phyloP scores from a whole-genome alignment of 2,888 invertebrate species.

The Drosophila maculinotata region DNA sequence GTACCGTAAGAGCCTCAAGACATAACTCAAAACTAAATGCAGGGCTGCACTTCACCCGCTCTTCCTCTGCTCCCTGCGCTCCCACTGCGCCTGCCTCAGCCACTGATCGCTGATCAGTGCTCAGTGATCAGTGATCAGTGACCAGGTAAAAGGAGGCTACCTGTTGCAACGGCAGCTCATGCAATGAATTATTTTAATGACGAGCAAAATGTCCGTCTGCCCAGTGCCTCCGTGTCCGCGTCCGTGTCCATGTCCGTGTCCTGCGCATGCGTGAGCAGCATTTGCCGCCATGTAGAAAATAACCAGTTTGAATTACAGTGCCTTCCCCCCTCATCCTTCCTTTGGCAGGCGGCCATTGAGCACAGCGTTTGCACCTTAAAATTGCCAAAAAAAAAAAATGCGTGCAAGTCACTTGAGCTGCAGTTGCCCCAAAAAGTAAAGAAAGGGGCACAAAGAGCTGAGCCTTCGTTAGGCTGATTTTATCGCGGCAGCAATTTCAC shows the following conservation, averaged over 20 bases:
- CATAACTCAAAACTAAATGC: slow-evolving; percentile 64
- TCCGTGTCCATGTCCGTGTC: slow-evolving; percentile 20
- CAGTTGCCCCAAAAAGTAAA: slow-evolving; percentile 30
- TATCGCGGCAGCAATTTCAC: slow-evolving; percentile 67
- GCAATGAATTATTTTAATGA: slow-evolving; percentile 79
- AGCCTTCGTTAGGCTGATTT: slow-evolving; percentile 70
- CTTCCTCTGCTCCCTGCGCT: background rate
- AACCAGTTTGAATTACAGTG: slow-evolving; percentile 55
- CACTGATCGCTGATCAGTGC: slow-evolving; percentile 46
- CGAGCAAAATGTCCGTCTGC: slow-evolving; percentile 52
- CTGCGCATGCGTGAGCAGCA: slow-evolving; percentile 61
- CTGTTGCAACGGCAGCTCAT: slow-evolving; percentile 61
- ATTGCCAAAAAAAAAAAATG: slow-evolving; percentile 41
- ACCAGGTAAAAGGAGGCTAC: slow-evolving; percentile 51
- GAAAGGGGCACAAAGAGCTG: slow-evolving; percentile 31
- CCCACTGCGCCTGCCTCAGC: background rate
- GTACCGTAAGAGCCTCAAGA: slow-evolving; percentile 21
- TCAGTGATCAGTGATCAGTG: slow-evolving; percentile 48
- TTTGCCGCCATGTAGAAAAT: slow-evolving; percentile 54
- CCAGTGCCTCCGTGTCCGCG: background rate
- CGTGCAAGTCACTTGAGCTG: slow-evolving; percentile 35
- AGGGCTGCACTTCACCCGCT: slow-evolving; percentile 9
- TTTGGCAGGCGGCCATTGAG: slow-evolving; percentile 58
- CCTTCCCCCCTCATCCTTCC: slow-evolving; percentile 6
- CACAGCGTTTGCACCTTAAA: slow-evolving; percentile 57